Base-by-base conservation (phyloP, 2,113 vertebrate genomes). In the Lethenteron camtschaticum region DNA sequence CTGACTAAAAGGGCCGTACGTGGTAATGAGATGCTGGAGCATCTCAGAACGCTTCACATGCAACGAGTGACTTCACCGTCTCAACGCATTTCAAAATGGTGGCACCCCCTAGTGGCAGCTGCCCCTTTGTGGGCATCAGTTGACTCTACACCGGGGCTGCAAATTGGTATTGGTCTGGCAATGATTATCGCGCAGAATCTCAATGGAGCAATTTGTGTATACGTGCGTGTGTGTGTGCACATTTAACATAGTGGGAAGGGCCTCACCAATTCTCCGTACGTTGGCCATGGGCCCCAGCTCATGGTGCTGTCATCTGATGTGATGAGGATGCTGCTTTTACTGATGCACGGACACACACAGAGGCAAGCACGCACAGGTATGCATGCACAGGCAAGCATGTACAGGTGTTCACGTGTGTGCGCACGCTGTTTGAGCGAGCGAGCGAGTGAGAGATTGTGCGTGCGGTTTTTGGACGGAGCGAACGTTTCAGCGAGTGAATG, bases 271-370 rank as follows among this genome's bases (percentile, higher is more conserved):
- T 96, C 92, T 72, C 90, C 90, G 3, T 86, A 96, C 10, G 90
- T 95, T 1, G 92, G 90, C 0, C 89, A 94, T 0, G 90, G 90
- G 0, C 92, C 92, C 88, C 89, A 96, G 79, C 89, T 94, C 79
- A 96, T 92, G 5, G 89, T 95, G 78, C 90, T 96, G 77, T 97
- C 92, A 10, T 97, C 91, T 0, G 92, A 90, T 0, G 90, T 89
- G 57, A 95, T 82, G 1, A 96, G 82, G 70, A 95, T 85, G 73
- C 89, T 95, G 84, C 91, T 96, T 73, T 96, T 97, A 76, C 91
- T 97, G 79, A 10, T 66, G 41, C 41, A 41, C 41, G 2, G 41
- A 41, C 41, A 41, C 41, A 41, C 41, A 41, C 41, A 41, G 41
- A 41, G 41, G 41, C 41, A 41, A 41, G 41, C 41, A 41, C 5